Percentiles rank a stretch among this genome's conserved stretches.
These are phyloP conservation scores for Lagopus muta DNA, from an alignment of 2,113 vertebrate species.

Conservation along the genomic window DNA sequence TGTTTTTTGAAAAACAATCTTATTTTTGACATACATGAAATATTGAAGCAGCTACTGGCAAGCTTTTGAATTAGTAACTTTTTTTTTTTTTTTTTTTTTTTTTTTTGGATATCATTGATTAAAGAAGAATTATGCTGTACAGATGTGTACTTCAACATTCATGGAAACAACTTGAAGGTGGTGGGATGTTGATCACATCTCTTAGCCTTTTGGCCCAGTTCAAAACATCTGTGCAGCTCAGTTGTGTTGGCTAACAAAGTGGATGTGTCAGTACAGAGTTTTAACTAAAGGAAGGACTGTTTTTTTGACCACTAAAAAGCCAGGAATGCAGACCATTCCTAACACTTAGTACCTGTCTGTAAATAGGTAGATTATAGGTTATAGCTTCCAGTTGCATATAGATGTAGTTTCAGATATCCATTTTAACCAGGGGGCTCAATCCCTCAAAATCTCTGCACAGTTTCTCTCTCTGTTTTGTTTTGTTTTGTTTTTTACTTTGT, in stretches of 20 bases:
- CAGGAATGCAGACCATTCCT: background rate
- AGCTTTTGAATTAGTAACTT: background rate
- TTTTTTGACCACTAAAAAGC: background rate
- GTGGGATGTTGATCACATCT: background rate
- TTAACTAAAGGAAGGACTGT: background rate
- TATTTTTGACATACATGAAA: slow-evolving; percentile 23
- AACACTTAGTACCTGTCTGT: background rate
- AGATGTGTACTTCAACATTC: background rate
- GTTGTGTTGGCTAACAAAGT: background rate
- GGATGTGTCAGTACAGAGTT: background rate
- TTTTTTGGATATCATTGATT: background rate
- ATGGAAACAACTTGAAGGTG: background rate
- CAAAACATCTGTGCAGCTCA: background rate
- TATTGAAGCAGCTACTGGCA: background rate
- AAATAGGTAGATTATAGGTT: background rate
- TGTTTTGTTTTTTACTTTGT: background rate
- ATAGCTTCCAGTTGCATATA: background rate
- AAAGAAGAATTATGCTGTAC: background rate
- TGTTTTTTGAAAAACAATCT: background rate
- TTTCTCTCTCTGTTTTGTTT: background rate
- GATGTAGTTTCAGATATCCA: background rate
- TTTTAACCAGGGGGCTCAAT: background rate
- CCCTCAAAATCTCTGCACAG: background rate
- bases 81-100: background rate
- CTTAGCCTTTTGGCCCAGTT: slow-evolving; percentile 15